Conservation (phyloP, 35 echinoderm and acorn worm genomes). For the Lytechinus pictus region DNA sequence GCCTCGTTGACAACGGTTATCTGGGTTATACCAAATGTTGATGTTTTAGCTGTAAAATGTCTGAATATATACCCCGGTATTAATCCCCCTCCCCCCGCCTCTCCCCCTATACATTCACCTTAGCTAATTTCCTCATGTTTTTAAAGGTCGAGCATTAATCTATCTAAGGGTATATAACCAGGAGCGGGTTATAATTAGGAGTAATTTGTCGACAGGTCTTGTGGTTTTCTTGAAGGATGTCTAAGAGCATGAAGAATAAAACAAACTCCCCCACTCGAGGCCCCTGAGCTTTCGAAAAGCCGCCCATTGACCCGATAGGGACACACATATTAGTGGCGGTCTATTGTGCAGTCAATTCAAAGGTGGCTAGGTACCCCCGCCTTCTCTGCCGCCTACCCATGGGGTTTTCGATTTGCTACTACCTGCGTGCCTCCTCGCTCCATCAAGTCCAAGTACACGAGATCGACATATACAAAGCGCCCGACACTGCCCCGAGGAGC, state of each 20-base stretch:
- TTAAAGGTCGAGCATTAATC: too few relatives aligned
- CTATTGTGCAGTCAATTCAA: constrained; percentile 9
- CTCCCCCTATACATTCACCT: not conserved
- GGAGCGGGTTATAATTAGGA: not conserved
- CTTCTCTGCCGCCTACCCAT: constrained; percentile 17
- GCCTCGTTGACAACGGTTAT: not conserved
- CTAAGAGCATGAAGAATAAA: not conserved
- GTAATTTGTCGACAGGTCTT: not conserved
- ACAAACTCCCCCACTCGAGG: not conserved
- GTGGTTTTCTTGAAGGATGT: not conserved
- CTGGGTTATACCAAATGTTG: not conserved
- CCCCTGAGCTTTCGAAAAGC: constrained; percentile 21
- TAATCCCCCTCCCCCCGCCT: not conserved
- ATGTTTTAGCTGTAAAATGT: not conserved
- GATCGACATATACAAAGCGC: not conserved
- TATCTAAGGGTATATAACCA: not conserved
- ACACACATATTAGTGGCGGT: not conserved
- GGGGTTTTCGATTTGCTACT: not conserved
- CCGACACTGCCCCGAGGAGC: constrained; percentile 41
- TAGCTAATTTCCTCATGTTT: too few relatives aligned
- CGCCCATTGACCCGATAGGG: constrained; percentile 36
- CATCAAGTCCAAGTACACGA: constrained; percentile 23
- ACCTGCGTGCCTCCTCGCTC: not conserved
- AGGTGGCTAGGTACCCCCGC: not conserved
- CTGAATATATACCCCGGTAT: not conserved